Conservation (phyloP, 35 echinoderm and acorn worm genomes). For the Apostichopus japonicus region DNA sequence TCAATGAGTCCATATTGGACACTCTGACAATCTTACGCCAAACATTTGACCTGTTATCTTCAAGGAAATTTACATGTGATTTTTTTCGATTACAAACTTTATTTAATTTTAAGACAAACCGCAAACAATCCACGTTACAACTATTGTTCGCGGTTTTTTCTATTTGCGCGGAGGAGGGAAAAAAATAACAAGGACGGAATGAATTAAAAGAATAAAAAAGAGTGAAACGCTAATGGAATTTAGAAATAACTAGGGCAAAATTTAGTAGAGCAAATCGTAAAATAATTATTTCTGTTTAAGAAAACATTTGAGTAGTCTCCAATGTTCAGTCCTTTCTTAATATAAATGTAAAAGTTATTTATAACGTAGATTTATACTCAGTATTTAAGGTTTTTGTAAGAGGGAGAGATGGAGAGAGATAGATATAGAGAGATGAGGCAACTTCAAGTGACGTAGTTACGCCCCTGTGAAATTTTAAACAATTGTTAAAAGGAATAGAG, state of each 20-base stretch:
- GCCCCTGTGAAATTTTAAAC: too few relatives aligned
- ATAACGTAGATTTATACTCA: too few relatives aligned
- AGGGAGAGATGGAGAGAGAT: too few relatives aligned
- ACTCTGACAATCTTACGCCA: neutral
- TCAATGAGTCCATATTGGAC: neutral
- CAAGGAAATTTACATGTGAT: neutral
- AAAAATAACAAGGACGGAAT: neutral
- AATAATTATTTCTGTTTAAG: neutral
- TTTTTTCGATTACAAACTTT: neutral
- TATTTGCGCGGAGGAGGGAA: too few relatives aligned
- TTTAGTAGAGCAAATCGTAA: slow-evolving; percentile 1
- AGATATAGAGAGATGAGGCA: too few relatives aligned
- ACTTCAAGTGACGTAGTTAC: too few relatives aligned
- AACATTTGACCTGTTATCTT: slow-evolving; percentile 8
- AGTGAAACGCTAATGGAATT: neutral
- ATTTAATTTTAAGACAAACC: slow-evolving; percentile 1
- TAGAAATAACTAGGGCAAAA: slow-evolving; percentile 1
- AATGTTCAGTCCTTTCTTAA: neutral
- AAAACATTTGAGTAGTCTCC: neutral
- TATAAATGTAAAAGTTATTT: too few relatives aligned
- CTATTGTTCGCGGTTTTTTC: neutral
- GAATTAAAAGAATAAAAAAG: neutral
- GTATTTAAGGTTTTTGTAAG: too few relatives aligned
- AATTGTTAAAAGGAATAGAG: too few relatives aligned
- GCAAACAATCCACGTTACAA: neutral